These are phyloP conservation scores for Petrosia ficiformis DNA, from an alignment of 37 sponge, comb jelly and placozoan genomes.

Conservation along the genomic window DNA sequence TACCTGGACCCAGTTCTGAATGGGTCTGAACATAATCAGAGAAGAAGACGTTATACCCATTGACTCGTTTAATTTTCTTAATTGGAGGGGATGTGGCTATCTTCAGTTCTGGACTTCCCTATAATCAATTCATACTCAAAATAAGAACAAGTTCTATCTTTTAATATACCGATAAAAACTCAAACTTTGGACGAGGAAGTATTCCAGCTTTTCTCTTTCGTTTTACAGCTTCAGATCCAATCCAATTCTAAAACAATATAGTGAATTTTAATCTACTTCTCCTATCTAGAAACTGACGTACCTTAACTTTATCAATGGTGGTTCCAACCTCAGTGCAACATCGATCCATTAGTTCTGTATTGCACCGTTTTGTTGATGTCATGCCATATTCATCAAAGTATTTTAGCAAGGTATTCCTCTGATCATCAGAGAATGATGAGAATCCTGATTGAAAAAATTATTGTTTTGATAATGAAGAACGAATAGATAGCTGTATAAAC, in stretches of 20 bases:
- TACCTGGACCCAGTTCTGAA: conserved; percentile 61
- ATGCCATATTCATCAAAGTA: conserved; percentile 87
- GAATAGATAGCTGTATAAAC: not conserved
- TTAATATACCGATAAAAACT: conserved; percentile 55
- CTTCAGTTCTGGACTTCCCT: conserved; percentile 37
- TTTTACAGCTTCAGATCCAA: conserved; percentile 87
- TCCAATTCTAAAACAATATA: conserved; percentile 75
- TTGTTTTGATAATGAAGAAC: not conserved
- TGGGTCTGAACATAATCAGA: conserved; percentile 54
- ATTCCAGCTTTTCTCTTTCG: conserved; percentile 85
- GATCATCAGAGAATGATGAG: conserved; percentile 55
- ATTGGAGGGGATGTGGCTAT: conserved; percentile 35
- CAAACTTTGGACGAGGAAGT: conserved; percentile 76
- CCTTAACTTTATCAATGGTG: conserved; percentile 79
- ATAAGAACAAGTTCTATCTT: not conserved
- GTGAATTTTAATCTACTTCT: not conserved
- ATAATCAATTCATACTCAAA: not conserved
- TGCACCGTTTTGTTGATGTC: conserved; percentile 82
- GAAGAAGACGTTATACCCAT: conserved; percentile 82
- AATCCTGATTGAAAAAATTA: conserved; percentile 21
- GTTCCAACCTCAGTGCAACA: conserved; percentile 68
- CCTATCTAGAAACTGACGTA: conserved; percentile 11
- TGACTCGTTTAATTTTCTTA: conserved; percentile 64
- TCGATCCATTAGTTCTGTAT: conserved; percentile 61
- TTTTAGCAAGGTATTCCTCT: conserved; percentile 45